These are phyloP conservation scores for Ctenicera cuprea DNA, from an alignment of 2,888 invertebrate species.

Conservation along the genomic window DNA sequence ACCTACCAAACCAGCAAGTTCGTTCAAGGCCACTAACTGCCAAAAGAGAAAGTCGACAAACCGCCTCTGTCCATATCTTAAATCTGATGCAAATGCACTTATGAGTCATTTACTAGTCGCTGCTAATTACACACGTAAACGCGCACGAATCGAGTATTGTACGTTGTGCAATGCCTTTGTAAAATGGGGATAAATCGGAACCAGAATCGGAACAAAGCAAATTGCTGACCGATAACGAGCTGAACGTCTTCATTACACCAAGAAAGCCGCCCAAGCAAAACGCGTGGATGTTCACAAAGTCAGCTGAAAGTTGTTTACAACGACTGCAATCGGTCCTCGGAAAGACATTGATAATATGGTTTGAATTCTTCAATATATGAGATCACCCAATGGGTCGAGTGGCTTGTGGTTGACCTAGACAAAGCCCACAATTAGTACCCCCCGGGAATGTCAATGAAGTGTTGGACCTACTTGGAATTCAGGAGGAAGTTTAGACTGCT, in stretches of 20 bases:
- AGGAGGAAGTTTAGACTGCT: no score
- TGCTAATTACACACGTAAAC: constrained; percentile 26
- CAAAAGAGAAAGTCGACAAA: constrained; percentile 33
- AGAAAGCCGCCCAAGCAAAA: not conserved
- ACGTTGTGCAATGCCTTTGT: not conserved
- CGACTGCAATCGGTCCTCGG: not conserved
- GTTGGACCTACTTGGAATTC: no score
- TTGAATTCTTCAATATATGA: not conserved
- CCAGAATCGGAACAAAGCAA: constrained; percentile 9
- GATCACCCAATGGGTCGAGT: no score
- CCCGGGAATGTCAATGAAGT: no score
- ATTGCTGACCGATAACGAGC: constrained; percentile 20
- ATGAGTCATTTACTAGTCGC: constrained; percentile 33
- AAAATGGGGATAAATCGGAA: constrained; percentile 1
- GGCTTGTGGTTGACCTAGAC: no score
- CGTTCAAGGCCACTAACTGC: constrained; percentile 20
- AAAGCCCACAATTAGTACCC: no score
- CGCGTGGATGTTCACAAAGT: not conserved
- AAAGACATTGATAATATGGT: not conserved
- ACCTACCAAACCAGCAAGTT: constrained; percentile 1
- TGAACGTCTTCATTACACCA: constrained; percentile 4
- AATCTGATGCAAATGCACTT: constrained; percentile 30
- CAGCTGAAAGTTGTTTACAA: not conserved
- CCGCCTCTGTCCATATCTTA: constrained; percentile 26
- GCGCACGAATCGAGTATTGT: not conserved